Base-by-base conservation (phyloP, 2,113 vertebrate genomes). In the Merops nubicus region DNA sequence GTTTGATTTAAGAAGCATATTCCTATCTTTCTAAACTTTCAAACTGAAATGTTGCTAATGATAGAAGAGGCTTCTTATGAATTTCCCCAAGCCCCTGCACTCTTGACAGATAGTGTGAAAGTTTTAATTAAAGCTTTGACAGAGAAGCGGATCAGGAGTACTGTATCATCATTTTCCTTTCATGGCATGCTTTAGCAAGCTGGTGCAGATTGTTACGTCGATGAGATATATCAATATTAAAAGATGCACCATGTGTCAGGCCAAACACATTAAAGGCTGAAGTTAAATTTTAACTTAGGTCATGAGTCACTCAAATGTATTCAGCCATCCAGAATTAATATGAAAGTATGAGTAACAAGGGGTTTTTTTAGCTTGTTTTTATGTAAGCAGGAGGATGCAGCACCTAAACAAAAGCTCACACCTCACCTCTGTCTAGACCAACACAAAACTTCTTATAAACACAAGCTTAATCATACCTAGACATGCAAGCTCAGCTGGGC, bases 311-410 rank as follows among this genome's bases (percentile, higher is more conserved):
- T 83, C 47, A 54, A 43, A 85, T 34, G 73, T 78, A 70, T 68
- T 31, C 91, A 96, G 79, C 67, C 73, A 88, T 60, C 59, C 56
- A 87, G 73, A 88, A 65, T 74, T 91, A 94, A 87, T 40, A 86
- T 22, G 42, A 97, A 91, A 90, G 31, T 70, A 78, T 84, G 90
- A 96, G 84, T 92, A 96, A 96, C 25, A 28, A 75, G 89, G 40
- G 31, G 29, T 22, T 73, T 48, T 74, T 47, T 23, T 3, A 20
- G 59, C 89, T 92, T 91, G 70, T 34, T 95, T 97, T 93, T 95
- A 77, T 73, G 33, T 26, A 78, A 94, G 54, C 28, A 83, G 64
- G 38, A 88, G 53, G 59, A 91, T 96, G 85, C 94, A 73, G 77
- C 51, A 89, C 77, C 83, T 91, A 85, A 97, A 89, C 96, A 96